Evolutionary conservation across 1,140 invertebrate genomes (phyloP).

Genomic region (Gerris buenoi): DNA sequence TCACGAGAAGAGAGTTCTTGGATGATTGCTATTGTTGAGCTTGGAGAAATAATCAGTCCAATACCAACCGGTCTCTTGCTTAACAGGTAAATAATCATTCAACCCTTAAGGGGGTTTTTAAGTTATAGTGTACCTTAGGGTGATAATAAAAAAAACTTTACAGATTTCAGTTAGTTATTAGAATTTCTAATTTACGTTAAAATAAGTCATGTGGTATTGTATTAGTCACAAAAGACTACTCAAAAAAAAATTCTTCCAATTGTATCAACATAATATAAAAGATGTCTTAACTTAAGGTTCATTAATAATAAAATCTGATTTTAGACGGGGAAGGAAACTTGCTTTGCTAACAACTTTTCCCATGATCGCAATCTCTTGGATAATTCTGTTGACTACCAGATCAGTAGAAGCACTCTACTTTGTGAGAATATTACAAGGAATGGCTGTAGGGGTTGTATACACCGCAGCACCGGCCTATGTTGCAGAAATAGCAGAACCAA

Average conservation of each 20-base stretch:
- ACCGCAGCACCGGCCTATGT: constrained; percentile 69
- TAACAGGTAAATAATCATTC: constrained; percentile 42
- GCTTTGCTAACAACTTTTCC: constrained; percentile 57
- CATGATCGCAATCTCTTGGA: constrained; percentile 47
- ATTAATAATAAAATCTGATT: constrained; percentile 4
- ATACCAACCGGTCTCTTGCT: constrained; percentile 35
- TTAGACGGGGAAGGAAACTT: constrained; percentile 17
- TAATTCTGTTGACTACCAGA: constrained; percentile 36
- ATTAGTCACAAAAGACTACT: no score
- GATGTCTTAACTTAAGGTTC: not conserved
- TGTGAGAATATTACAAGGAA: constrained; percentile 33
- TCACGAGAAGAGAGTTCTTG: constrained; percentile 9
- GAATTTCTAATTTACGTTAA: no score
- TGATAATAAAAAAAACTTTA: no score
- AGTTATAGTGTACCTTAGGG: no score
- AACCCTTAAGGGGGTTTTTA: no score
- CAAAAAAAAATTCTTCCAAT: no score
- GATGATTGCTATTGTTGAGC: constrained; percentile 10
- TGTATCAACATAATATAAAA: not conserved
- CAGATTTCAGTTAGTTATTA: no score
- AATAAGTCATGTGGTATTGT: no score
- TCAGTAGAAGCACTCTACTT: constrained; percentile 36
- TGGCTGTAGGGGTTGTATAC: constrained; percentile 55
- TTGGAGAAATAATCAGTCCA: constrained; percentile 7
- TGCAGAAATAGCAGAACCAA: constrained; percentile 49